Evolutionary conservation across 2,888 invertebrate species (phyloP).

Genomic region (Leptinotarsa haldemani): DNA sequence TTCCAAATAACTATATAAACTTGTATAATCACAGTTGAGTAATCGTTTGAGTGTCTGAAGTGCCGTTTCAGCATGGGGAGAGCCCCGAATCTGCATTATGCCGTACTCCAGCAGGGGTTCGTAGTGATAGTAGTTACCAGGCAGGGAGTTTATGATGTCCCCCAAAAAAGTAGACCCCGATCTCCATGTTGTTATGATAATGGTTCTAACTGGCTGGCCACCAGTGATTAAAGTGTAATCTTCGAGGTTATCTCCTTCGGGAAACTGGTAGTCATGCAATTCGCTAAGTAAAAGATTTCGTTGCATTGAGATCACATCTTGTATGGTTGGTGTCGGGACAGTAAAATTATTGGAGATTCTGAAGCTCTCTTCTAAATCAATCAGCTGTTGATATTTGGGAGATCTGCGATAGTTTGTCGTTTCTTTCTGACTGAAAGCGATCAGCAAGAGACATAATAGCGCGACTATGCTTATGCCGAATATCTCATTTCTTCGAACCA

Average conservation of each 20-base stretch:
- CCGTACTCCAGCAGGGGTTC: constrained; percentile 88
- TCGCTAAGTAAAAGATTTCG: constrained; percentile 69
- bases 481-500: constrained; percentile 55
- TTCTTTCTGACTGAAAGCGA: constrained; percentile 53
- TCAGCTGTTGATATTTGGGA: constrained; percentile 43
- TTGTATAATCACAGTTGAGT: constrained; percentile 81
- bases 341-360: constrained; percentile 37
- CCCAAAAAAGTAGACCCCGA: constrained; percentile 92
- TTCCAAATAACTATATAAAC: constrained; percentile 78
- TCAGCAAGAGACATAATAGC: constrained; percentile 51
- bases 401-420: constrained; percentile 40
- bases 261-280: constrained; percentile 73
- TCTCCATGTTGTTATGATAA: constrained; percentile 90
- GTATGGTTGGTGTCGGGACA: constrained; percentile 61
- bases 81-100: constrained; percentile 83
- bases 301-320: constrained; percentile 71
- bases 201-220: constrained; percentile 79
- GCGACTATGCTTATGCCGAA: constrained; percentile 51
- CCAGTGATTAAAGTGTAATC: constrained; percentile 77
- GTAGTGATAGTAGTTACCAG: constrained; percentile 90
- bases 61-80: constrained; percentile 77
- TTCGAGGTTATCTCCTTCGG: constrained; percentile 71
- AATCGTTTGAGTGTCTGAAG: constrained; percentile 77
- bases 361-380: constrained; percentile 42
- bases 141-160: constrained; percentile 84